A percentile compares a stretch with the other conserved stretches of the same genome.
Evolutionary conservation across 2,888 invertebrate species (phyloP).

Genomic region (Camponotus fellah): DNA sequence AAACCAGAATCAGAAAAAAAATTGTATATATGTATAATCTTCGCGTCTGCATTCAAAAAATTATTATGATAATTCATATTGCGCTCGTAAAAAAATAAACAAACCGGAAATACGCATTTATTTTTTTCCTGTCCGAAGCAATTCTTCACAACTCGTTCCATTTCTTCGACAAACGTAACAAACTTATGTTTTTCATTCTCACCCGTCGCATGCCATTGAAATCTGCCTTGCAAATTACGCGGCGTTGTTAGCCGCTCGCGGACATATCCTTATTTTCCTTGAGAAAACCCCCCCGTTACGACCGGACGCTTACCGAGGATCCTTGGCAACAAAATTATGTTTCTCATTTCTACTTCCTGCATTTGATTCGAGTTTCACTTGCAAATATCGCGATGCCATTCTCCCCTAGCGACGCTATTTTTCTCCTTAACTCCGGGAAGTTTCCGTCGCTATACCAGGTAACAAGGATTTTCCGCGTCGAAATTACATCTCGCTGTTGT

Average conservation of each 20-base stretch:
- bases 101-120: not conserved
- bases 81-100: constrained; percentile 19
- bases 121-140: not conserved
- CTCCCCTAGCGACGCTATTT: constrained; percentile 47
- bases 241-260: constrained; percentile 50
- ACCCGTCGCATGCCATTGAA: constrained; percentile 44
- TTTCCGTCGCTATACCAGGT: constrained; percentile 36
- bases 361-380: constrained; percentile 61
- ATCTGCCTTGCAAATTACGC: constrained; percentile 55
- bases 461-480: constrained; percentile 55
- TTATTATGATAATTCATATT: constrained; percentile 7
- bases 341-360: constrained; percentile 59
- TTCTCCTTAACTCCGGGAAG: constrained; percentile 51
- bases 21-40: not conserved
- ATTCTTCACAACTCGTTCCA: constrained; percentile 18
- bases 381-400: constrained; percentile 55
- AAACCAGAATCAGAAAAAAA: not conserved
- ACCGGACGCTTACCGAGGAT: constrained; percentile 45
- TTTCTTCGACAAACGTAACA: constrained; percentile 46
- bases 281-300: constrained; percentile 50
- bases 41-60: not conserved
- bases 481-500: constrained; percentile 53
- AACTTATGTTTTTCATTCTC: constrained; percentile 52
- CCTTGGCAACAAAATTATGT: constrained; percentile 58
- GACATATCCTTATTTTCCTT: constrained; percentile 52